phyloP scores from a whole-genome alignment of 2,113 vertebrate genomes.

The Gavialis gangeticus region DNA sequence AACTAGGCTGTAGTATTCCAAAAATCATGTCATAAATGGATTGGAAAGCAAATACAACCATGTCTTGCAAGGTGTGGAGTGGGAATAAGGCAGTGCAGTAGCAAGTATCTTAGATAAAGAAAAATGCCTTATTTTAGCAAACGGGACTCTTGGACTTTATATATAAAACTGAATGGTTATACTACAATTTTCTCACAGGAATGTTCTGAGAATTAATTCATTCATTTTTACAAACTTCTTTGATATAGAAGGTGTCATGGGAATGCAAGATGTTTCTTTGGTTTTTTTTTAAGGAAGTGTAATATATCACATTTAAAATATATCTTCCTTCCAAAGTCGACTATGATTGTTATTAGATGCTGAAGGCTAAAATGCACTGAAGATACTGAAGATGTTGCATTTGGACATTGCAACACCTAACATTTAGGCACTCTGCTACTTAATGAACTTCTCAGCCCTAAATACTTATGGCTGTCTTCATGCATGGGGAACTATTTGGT shows the following conservation, averaged over 20 bases:
- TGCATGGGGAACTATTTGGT: no score
- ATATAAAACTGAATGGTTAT: conserved; percentile 43
- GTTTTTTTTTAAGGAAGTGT: not conserved
- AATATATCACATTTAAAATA: conserved; percentile 9
- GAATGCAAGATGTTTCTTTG: not conserved
- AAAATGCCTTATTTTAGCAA: conserved; percentile 9
- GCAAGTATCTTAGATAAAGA: conserved; percentile 28
- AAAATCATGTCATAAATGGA: conserved; percentile 80
- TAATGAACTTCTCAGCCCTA: no score
- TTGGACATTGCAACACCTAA: no score
- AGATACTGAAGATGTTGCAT: no score
- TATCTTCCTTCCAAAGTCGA: conserved; percentile 9
- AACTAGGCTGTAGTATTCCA: conserved; percentile 81
- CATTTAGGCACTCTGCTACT: no score
- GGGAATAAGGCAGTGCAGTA: not conserved
- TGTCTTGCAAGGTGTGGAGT: conserved; percentile 33
- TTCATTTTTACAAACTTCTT: not conserved
- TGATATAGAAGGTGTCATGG: not conserved
- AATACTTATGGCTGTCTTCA: no score
- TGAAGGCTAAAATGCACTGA: no score
- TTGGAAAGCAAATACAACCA: conserved; percentile 31
- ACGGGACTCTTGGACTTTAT: not conserved
- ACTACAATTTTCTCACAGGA: not conserved
- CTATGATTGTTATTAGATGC: not conserved
- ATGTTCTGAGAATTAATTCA: not conserved